These are phyloP conservation scores for Loripinus fragilis DNA, from an alignment of 2,888 invertebrate genomes.

Conservation along the genomic window DNA sequence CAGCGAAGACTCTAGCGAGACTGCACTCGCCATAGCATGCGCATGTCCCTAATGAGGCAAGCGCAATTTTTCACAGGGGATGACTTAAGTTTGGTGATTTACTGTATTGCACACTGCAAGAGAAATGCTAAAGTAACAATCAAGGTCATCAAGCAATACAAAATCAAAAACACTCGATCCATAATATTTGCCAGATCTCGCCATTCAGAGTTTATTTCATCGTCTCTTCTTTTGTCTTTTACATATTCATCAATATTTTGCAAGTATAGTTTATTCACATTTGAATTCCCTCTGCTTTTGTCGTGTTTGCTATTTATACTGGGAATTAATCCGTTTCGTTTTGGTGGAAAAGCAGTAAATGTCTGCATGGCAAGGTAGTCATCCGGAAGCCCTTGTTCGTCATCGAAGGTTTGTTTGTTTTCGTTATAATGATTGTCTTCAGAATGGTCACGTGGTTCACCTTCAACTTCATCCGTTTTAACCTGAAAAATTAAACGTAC, in stretches of 20 bases:
- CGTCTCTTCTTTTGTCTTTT: constrained; percentile 47
- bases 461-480: neutral
- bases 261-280: constrained; percentile 50
- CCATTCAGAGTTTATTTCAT: constrained; percentile 61
- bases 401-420: neutral
- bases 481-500: neutral
- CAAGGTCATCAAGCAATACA: constrained; percentile 53
- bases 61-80: too few relatives aligned
- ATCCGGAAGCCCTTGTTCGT: neutral
- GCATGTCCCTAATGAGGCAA: too few relatives aligned
- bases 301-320: neutral
- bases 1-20: too few relatives aligned
- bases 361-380: neutral
- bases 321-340: neutral
- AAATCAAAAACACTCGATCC: constrained; percentile 63
- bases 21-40: too few relatives aligned
- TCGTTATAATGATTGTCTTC: neutral
- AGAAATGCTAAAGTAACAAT: constrained; percentile 57
- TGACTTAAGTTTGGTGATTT: too few relatives aligned
- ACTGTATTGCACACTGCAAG: constrained; percentile 38
- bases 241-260: constrained; percentile 51
- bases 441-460: neutral
- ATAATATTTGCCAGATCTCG: constrained; percentile 62
- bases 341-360: neutral
- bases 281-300: neutral